Evolutionary conservation across 1,140 invertebrate genomes (phyloP), one percentile per base, ranked within the genome.

Genomic region (Polyergus mexicanus): DNA sequence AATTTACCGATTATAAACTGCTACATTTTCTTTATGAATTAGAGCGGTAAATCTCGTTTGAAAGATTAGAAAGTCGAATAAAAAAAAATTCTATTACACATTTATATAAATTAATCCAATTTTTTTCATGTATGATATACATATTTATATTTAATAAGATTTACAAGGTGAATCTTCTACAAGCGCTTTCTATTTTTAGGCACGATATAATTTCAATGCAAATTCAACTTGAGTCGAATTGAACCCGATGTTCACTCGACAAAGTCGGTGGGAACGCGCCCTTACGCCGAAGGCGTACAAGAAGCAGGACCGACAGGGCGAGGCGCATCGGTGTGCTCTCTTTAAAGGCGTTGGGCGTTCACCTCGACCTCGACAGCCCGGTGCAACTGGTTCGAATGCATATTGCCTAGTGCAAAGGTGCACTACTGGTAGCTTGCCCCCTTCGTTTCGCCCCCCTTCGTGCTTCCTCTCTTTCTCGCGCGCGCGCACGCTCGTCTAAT

Each of bases 311-410:
- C 63, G 65, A 83, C 78, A 89, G 91, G 89, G 89, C 87, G 84
- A 91, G 87, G 87, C 88, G 84, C 87, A 86, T 91, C 86, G 76
- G 89, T 77, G 60, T 90, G 88, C 93, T 94, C 93, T 94, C 92
- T 95, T 95, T 94, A 93, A 93, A 94, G 84, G 89, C 92, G 93
- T 95, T 94, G 94, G 94, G 90, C 94, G 94, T 95, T 95, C 94
- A 94, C 94, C 94, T 92, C 94, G 94, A 94, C 94, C 94, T 94
- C 93, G 93, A 85, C 92, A 90, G 90, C 92, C 90, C 91, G 88
- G 93, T 88, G 92, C 92, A 93, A 94, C 93, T 94, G 94, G 92
- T 94, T 94, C 93, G 93, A 93, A 93, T 92, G 91, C 92, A 91
- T 91, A 91, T 89, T 81, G 85, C 88, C 85, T 92, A 92, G 93